Base-by-base conservation (phyloP, 2,113 vertebrate species). In the Emydura subglobosa region DNA sequence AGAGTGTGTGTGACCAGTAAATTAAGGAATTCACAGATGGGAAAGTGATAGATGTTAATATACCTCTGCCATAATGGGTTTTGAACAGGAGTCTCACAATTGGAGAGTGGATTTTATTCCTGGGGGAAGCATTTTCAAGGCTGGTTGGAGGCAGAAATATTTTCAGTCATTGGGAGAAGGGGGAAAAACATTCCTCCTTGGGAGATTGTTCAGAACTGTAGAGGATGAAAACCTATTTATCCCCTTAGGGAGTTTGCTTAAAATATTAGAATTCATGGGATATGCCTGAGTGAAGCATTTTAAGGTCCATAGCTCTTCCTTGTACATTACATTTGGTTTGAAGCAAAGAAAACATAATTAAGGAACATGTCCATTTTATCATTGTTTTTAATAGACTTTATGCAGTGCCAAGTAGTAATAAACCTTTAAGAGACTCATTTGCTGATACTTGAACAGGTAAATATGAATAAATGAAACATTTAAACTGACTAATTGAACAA, bases 141-240 rank as follows among this genome's bases (percentile, higher is more conserved):
- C 24, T 93, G 27, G 3, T 21, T 96, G n/a, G 39, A 95, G 79
- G 79, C 24, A 54, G 86, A 97, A 95, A 88, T 79, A 95, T 91
- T 93, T 95, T 81, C 5, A 89, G 94, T 95, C 89, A 53, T 74
- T 86, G 39, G n/a, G 13, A 53, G 86, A 82, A 90, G 49, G 21
- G 42, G 29, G 16, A 19, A 29, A 12, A 29, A 29, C 29, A 50
- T 3, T 86, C 14, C 82, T 92, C n/a, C 12, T 79, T 88, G 29
- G 57, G 96, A 96, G 79, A 95, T 34, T n/a, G 97, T 91, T 94
- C n/a, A 42, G 5, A 89, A 7, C 13, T 53, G 65, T 3, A 11
- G 61, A 89, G 93, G 61, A 34, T 94, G 57, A 94, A 94, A 91
- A 27, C 0, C 1, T 31, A 83, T 91, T 95, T 91, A 61, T 61